phyloP scores from a whole-genome alignment of 2,888 invertebrate genomes.

The Nipponacmea schrenckii region DNA sequence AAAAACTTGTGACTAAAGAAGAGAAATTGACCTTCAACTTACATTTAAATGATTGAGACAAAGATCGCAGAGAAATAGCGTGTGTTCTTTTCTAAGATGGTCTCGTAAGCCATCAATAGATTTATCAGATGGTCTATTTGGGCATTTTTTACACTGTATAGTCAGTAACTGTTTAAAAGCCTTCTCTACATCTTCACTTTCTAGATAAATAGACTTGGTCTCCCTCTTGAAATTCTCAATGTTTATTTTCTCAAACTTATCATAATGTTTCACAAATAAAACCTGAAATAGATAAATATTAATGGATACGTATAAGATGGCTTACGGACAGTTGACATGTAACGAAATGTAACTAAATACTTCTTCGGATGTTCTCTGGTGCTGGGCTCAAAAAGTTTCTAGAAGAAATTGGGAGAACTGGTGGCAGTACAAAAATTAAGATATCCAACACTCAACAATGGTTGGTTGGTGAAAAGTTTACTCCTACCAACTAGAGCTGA shows the following conservation, averaged over 20 bases:
- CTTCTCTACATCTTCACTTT: constrained; percentile 77
- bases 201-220: constrained; percentile 83
- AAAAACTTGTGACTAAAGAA: too few species aligned
- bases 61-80: constrained; percentile 89
- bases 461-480: too few species aligned
- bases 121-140: constrained; percentile 74
- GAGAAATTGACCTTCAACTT: constrained; percentile 36
- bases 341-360: too few species aligned
- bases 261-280: constrained; percentile 76
- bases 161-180: constrained; percentile 82
- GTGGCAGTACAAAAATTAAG: too few species aligned
- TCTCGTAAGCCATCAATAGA: constrained; percentile 83
- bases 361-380: too few species aligned
- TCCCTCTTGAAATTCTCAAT: constrained; percentile 69
- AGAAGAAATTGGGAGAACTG: too few species aligned
- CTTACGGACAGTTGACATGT: too few species aligned
- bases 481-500: too few species aligned
- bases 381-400: too few species aligned
- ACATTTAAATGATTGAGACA: constrained; percentile 91
- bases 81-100: constrained; percentile 88
- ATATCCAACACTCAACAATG: too few species aligned
- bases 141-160: constrained; percentile 79
- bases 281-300: constrained; percentile 79
- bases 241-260: constrained; percentile 52
- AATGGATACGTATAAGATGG: too few species aligned